Evolutionary conservation across 2,113 vertebrate species (phyloP).

Genomic region (Nothobranchius kuhntae): DNA sequence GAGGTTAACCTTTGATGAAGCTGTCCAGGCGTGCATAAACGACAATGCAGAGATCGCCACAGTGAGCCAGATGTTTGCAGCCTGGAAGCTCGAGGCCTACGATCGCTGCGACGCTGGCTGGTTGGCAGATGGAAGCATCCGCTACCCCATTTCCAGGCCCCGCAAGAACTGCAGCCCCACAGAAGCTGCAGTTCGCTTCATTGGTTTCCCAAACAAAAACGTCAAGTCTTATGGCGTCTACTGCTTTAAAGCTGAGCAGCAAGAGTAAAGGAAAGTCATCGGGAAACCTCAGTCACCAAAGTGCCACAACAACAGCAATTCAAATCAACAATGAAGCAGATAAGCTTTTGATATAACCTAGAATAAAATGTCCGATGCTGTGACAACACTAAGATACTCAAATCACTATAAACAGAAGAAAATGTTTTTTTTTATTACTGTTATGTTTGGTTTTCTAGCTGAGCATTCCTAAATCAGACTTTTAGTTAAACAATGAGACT

Average conservation of each 20-base stretch:
- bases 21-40: conserved; percentile 85
- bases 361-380: conserved; percentile 89
- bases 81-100: conserved; percentile 91
- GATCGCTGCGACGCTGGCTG: conserved; percentile 96
- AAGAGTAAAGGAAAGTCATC: conserved; percentile 43
- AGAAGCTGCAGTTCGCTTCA: conserved; percentile 89
- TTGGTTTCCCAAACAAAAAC: conserved; percentile 91
- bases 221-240: conserved; percentile 94
- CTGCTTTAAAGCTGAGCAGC: conserved; percentile 86
- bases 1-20: conserved; percentile 88
- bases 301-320: conserved; percentile 57
- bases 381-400: conserved; percentile 78
- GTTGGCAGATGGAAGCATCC: conserved; percentile 94
- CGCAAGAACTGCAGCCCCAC: conserved; percentile 93
- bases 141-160: conserved; percentile 92
- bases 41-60: conserved; percentile 90
- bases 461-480: conserved; percentile 26
- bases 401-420: conserved; percentile 70
- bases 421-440: conserved; percentile 21
- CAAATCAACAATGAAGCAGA: conserved; percentile 56
- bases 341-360: conserved; percentile 77
- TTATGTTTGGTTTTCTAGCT: conserved; percentile 27
- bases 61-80: conserved; percentile 91
- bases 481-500: conserved; percentile 21
- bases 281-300: conserved; percentile 71